Evolutionary conservation across 2,113 vertebrate species (phyloP), one percentile per base, ranked within the genome.

Genomic region (Diphyllodes magnificus): DNA sequence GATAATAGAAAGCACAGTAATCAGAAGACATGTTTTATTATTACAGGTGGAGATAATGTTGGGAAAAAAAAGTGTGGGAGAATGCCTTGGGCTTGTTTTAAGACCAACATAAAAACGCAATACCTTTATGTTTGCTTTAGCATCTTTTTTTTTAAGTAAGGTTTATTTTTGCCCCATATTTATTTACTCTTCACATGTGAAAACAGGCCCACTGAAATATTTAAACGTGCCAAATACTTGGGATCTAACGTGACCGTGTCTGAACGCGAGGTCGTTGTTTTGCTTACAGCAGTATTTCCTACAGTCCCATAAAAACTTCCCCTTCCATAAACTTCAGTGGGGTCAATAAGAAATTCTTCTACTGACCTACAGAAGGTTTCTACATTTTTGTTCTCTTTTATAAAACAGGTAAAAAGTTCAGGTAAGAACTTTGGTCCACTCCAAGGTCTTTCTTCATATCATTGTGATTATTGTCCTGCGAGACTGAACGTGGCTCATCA

Each of bases 1-100:
- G 98, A 98, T 98, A 98, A 98, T 98, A 97, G 90, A 97, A 95
- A 97, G 97, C 95, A 78, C 97, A 97, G 88, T 97, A 98, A 99
- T 98, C 98, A 98, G 97, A 98, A 98, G 97, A 98, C 96, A 98
- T 95, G 97, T 98, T 97, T 98, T 98, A 98, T 99, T 99, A 98
- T 99, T 98, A 98, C 98, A 99, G 98, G 99, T 99, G 98, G 97
- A 83, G 97, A 98, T 98, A 98, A 98, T 98, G 98, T 97, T 95
- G 97, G 71, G 31, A 2, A 9, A 80, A 80, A 92, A 98, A 98
- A 97, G 93, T 96, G 98, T 98, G 98, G 98, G 98, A 98, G 98
- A 98, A 96, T 86, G 98, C 98, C 98, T 76, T 87, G 96, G 98
- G 97, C 92, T 98, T 92, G 90, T 97, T 98, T 97, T 95, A 96